These are phyloP conservation scores for Catostylus mosaicus DNA, from an alignment of 30 jellyfish, hydroid and myxozoan genomes.

Conservation along the genomic window DNA sequence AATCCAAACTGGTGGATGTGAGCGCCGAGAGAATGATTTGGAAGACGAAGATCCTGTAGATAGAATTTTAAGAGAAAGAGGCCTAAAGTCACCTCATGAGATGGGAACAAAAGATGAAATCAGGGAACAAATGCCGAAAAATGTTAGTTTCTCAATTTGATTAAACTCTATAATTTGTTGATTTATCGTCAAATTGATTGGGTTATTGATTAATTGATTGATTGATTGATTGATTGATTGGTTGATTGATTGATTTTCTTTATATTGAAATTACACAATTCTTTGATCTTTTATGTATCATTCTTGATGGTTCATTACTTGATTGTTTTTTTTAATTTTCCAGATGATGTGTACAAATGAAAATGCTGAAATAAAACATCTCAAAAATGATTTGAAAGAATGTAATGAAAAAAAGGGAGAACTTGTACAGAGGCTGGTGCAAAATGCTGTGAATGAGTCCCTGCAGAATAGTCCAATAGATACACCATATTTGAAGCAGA, in stretches of 20 bases:
- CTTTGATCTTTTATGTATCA: too few species aligned
- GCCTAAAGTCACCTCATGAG: constrained; percentile 42
- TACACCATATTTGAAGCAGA: constrained; percentile 42
- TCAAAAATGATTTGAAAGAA: constrained; percentile 2
- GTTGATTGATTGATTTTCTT: too few species aligned
- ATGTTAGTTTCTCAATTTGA: too few species aligned
- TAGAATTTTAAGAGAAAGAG: constrained; percentile 26
- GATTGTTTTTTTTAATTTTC: neutral
- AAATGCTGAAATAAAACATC: neutral
- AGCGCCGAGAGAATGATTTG: neutral
- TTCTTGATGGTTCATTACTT: neutral
- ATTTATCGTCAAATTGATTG: too few species aligned
- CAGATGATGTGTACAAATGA: neutral
- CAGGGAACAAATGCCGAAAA: too few species aligned
- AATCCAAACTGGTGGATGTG: neutral
- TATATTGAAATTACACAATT: too few species aligned
- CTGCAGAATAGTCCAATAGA: neutral
- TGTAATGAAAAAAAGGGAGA: constrained; percentile 24
- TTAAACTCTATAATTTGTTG: too few species aligned
- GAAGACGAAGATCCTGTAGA: constrained; percentile 26
- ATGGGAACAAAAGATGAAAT: neutral
- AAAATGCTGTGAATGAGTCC: constrained; percentile 32
- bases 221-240: too few species aligned
- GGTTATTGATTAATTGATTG: too few species aligned
- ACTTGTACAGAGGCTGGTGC: neutral